Base-by-base conservation (phyloP, 2,888 invertebrate genomes). In the Sarcophaga variegata region DNA sequence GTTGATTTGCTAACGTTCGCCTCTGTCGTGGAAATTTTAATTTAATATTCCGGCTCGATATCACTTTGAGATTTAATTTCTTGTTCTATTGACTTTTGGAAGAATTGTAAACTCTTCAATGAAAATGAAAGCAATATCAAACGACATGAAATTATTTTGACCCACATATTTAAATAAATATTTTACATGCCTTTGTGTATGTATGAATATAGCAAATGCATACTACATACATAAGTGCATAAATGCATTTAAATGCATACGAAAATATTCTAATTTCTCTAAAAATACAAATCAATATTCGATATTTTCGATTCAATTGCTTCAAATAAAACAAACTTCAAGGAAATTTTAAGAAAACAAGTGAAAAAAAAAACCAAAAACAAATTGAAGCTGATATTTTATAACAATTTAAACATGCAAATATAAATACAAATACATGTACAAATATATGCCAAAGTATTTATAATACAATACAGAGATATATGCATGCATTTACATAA, bases 351-450 rank as follows among this genome's bases (percentile, higher is more conserved):
- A 4, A 14, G 37, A 66, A 66, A 54, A 83, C 74, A 79, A 69
- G 11, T 17, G 27, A 22, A 79, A 70, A 59, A 75, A 79, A 79
- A 62, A 22, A 63, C 63, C 63, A 64, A 27, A 37, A 37, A 37
- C 10, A 37, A 75, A 75, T 59, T 20, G 45, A 70, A 54, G 47
- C 64, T 76, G 70, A 80, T 80, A 49, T 80, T 70, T 59, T 76
- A 49, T 70, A 70, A 70, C 59, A 76, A 79, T 66, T 80, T 75
- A 66, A 27, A 54, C 12, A 17, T 54, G 54, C 54, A 54, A 76
- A 84, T 71, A 22, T 49, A 75, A 84, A 79, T 75, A 82, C 11
- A 64, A 70, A 27, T 22, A 25, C 4, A 22, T 37, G 54, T 17
- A 64, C 22, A 70, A 63, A 66, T 47, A 63, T 27, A 45, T 12